Evolutionary conservation across 2,888 invertebrate species (phyloP), one percentile per base, ranked within the genome.

Genomic region (Papilio elwesi): DNA sequence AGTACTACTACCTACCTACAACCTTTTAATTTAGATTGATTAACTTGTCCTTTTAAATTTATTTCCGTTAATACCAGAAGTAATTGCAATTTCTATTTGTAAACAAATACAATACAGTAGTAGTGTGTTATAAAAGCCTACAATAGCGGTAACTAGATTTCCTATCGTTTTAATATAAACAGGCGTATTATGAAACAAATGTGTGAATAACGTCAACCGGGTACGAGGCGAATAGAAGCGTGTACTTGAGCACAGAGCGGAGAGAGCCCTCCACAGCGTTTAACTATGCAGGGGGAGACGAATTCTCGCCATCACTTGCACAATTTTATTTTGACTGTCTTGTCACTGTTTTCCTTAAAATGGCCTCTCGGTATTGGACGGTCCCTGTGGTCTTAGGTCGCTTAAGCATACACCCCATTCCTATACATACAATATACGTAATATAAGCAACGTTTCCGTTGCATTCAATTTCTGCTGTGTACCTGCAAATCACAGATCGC

Each of bases 401-500:
- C 57, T 57, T 57, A 57, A 36, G 26, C 11, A 11, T 12, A 57
- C 57, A 36, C 13, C 85, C 86, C 87, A 85, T 83, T 88, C 87
- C 83, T 84, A 86, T 85, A 87, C 86, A 82, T 79, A 80, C 77
- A 79, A 75, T 76, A 79, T 80, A 83, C 1, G 7, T 38, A 8
- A n/a, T 85, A 87, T 83, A 82, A 81, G 82, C 76, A 81, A 82
- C 76, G 83, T 83, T 85, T 88, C 85, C 85, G 83, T 82, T 85
- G 81, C 80, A 80, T 81, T 78, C 77, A 74, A 74, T 76, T 76
- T 71, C 26, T 26, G 49, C 13, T 64, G 26, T 57, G 75, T 76
- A 77, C 73, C 72, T 77, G 79, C 77, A 78, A 78, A 76, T 77
- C 77, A 74, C 65, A 68, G 70, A 71, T 53, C 69, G 71, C 74